Conservation (phyloP, 2,113 vertebrate genomes). For the Polyodon spathula region DNA sequence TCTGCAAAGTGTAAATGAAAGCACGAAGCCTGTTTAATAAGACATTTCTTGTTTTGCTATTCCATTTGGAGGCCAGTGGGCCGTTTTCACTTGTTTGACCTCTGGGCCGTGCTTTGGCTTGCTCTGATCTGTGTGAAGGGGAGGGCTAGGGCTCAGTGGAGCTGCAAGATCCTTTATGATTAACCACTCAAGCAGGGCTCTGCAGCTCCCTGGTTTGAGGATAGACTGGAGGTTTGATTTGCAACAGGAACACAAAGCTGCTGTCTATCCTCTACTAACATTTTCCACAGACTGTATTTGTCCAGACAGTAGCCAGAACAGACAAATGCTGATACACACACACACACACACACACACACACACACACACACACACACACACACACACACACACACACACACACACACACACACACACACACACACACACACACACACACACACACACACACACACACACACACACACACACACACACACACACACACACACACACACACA, state of each 20-base stretch:
- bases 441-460: no score
- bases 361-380: no score
- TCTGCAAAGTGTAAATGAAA: conserved; percentile 39
- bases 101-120: conserved; percentile 19
- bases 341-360: no score
- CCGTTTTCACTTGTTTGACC: conserved; percentile 36
- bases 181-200: conserved; percentile 19
- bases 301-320: no score
- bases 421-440: no score
- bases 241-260: neutral
- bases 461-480: no score
- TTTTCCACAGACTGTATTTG: no score
- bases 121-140: conserved; percentile 22
- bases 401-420: no score
- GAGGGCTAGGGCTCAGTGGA: conserved; percentile 8
- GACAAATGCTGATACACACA: no score
- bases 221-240: neutral
- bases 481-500: no score
- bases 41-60: conserved; percentile 33
- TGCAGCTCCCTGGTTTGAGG: conserved; percentile 7
- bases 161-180: conserved; percentile 10
- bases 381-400: no score
- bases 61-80: conserved; percentile 43
- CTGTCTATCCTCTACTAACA: no score
- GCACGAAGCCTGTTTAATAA: conserved; percentile 49